Conservation (phyloP, 2,113 vertebrate species). For the Meleagris gallopavo region DNA sequence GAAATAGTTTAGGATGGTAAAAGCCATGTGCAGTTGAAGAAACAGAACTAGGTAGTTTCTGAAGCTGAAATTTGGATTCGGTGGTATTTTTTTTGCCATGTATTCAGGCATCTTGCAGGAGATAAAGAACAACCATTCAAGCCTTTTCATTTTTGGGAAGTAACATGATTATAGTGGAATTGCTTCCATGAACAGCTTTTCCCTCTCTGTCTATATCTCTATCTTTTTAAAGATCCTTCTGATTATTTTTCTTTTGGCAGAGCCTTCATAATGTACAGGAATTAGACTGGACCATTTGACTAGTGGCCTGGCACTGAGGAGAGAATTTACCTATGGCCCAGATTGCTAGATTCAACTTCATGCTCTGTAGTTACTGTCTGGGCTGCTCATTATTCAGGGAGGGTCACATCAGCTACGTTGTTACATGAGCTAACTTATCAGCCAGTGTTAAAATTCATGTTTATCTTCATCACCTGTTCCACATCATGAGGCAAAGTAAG, state of each 20-base stretch:
- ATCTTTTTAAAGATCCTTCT: neutral
- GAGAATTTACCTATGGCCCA: neutral
- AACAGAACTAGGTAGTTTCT: neutral
- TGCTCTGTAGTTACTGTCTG: neutral
- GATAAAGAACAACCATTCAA: neutral
- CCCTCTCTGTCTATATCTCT: fast-evolving
- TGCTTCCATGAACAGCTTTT: neutral
- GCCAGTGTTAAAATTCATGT: neutral
- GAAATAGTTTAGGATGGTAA: neutral
- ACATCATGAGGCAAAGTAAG: neutral
- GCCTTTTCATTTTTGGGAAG: neutral
- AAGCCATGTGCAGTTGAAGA: neutral
- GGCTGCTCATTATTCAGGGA: neutral
- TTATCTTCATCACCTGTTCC: neutral
- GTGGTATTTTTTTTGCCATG: neutral
- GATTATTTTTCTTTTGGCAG: neutral
- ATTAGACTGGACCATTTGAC: neutral
- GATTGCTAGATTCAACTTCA: neutral
- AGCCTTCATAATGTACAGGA: neutral
- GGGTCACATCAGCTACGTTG: neutral
- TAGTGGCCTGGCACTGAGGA: neutral
- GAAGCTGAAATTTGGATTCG: neutral
- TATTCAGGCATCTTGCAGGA: neutral
- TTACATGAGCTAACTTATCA: neutral
- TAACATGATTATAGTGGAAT: neutral